These are phyloP conservation scores for Takifugu flavidus DNA, from an alignment of 2,113 vertebrate genomes.

Conservation along the genomic window DNA sequence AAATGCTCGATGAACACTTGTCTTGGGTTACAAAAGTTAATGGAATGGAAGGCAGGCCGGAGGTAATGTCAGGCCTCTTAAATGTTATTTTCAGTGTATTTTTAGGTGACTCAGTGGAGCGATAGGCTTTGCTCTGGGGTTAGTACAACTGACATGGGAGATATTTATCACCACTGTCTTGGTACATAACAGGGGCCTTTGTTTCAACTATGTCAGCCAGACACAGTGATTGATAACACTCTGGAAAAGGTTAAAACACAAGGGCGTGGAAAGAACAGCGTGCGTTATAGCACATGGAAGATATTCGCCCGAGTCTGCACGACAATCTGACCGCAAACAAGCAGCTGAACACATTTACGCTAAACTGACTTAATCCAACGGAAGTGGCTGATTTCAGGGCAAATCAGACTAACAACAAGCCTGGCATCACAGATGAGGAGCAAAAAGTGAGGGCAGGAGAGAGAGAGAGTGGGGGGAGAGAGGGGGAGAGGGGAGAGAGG, in stretches of 20 bases:
- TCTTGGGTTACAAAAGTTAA: not conserved
- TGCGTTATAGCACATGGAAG: not conserved
- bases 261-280: slow-evolving; percentile 8
- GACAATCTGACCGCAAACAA: slow-evolving; percentile 11
- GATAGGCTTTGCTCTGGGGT: slow-evolving; percentile 20
- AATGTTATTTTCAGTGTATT: slow-evolving; percentile 10
- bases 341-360: slow-evolving; percentile 22
- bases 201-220: slow-evolving; percentile 17
- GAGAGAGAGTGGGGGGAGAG: not conserved
- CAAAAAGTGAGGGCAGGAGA: slow-evolving; percentile 16
- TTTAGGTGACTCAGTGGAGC: not conserved
- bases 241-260: slow-evolving; percentile 32
- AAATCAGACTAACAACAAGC: slow-evolving; percentile 55
- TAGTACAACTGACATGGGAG: slow-evolving; percentile 29
- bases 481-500: slow-evolving; percentile 4
- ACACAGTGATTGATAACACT: slow-evolving; percentile 30
- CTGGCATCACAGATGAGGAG: slow-evolving; percentile 55
- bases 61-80: not conserved
- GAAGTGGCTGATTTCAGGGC: slow-evolving; percentile 51
- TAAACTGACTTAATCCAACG: slow-evolving; percentile 32
- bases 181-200: slow-evolving; percentile 18
- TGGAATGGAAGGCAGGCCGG: not conserved
- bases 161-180: slow-evolving; percentile 25
- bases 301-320: slow-evolving; percentile 2
- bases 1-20: not conserved